Percentiles rank a stretch among this genome's conserved stretches.
Evolutionary conservation across 2,888 invertebrate genomes (phyloP).

Genomic region (Cylindroiulus punctatus): DNA sequence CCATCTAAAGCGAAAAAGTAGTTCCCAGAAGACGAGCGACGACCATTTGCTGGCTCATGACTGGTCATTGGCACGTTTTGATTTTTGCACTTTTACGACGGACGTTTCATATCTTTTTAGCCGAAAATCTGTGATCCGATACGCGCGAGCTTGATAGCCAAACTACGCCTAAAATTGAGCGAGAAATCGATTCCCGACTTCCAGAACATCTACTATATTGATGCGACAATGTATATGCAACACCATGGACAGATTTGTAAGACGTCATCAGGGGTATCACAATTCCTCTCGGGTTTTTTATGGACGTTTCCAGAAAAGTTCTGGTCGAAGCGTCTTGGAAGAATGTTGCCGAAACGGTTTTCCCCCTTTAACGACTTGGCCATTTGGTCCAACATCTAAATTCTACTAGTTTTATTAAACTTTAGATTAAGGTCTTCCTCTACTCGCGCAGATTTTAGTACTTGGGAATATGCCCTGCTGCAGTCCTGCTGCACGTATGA

Average conservation of each 20-base stretch:
- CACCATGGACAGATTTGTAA: not conserved
- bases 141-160: not conserved
- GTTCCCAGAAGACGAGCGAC: not conserved
- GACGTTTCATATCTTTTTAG: slow-evolving; percentile 42
- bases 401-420: not conserved
- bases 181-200: slow-evolving; percentile 30
- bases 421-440: too few species aligned
- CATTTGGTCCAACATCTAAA: not conserved
- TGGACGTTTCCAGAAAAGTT: too few species aligned
- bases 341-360: not conserved
- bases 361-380: not conserved
- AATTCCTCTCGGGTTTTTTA: too few species aligned
- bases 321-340: too few species aligned
- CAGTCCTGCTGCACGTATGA: too few species aligned
- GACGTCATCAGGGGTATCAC: not conserved
- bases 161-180: slow-evolving; percentile 26
- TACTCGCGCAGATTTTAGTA: too few species aligned
- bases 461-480: too few species aligned
- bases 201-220: not conserved
- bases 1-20: not conserved
- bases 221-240: not conserved
- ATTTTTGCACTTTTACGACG: not conserved
- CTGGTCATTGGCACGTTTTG: slow-evolving; percentile 15
- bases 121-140: slow-evolving; percentile 35
- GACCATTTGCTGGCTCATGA: not conserved